Evolutionary conservation across 2,888 invertebrate genomes (phyloP), one percentile per base, ranked within the genome.

Genomic region (Acanthococcus lagerstroemiae): DNA sequence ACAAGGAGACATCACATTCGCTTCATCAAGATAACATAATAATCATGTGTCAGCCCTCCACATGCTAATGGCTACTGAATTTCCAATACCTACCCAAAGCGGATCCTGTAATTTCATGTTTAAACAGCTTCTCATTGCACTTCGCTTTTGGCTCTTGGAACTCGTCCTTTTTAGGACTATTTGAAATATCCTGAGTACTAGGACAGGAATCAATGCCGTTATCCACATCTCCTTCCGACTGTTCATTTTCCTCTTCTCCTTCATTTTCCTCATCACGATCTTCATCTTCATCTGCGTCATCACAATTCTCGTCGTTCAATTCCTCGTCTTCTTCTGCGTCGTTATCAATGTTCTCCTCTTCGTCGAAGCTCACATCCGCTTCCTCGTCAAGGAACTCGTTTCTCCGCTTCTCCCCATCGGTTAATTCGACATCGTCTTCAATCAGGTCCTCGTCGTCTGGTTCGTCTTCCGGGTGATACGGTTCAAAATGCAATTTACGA

Each of bases 251-350:
- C 77, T 76, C 60, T 78, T 78, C 65, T 78, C 77, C 70, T 74
- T 74, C n/a, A 76, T 77, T 78, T 66, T 73, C 74, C 54, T 79
- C 78, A 68, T 81, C 80, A 66, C 79, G 78, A 25, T 79, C 75
- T 55, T 76, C 76, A 21, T 74, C 73, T 65, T 73, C 74, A 52
- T 79, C 78, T 69, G 81, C 80, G 65, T 79, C 78, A 25, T 79
- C 75, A 46, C 76, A 76, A 21, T 55, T 37, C 1, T 45, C 45
- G 15, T 56, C 56, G 22, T 57, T 46, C 2, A 7, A 6, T 44
- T 57, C 48, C n/a, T 26, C 44, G 1, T 54, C 26, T 7, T 61
- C 61, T 15, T 52, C 27, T 17, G n/a, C 30, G 24, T 26, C 30
- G 1, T 19, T 37, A 7, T 52, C 21, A 7, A 25, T n/a, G 15